Evolutionary conservation across 2,797 vertebrate species (phyloP), one percentile per base, ranked within the genome.

Genomic region (Oceanodroma leucorhoa): DNA sequence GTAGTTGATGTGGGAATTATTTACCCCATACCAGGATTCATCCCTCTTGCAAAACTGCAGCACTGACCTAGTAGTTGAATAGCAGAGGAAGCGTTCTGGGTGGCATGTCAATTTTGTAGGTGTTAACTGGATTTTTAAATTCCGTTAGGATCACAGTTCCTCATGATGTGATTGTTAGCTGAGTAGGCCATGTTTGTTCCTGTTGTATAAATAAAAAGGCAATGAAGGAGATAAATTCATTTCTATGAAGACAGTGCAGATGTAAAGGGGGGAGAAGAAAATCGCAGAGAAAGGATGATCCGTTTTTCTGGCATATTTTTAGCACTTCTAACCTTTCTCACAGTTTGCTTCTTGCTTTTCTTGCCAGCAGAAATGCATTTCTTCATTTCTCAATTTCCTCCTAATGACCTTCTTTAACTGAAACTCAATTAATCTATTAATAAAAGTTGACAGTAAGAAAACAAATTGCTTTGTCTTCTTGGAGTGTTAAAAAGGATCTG

Each of bases 321-420:
- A 92, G 67, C 32, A 51, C 40, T 83, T 87, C 45, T 78, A 94
- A 83, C 77, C 46, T 93, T 95, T 82, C 81, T 92, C 89, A 83
- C 82, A 89, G 89, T 88, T 92, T 91, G 79, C 34, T 84, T 10
- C 69, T 83, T 92, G 51, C 38, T 72, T 83, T 86, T 58, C 85
- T 77, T 94, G 84, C 93, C 83, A 93, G 80, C 51, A 93, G 57
- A 95, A 93, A 79, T 43, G 18, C 12, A 10, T 94, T 93, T 82
- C 34, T 83, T 75, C 18, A 32, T 83, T 95, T 83, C 71, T 75
- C 67, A 15, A n/a, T 93, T 95, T 93, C 53, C 40, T 93, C 64
- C 64, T 91, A 91, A 93, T 88, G 91, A 93, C 89, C 87, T 95
- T 96, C 50, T 40, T 73, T 91, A 93, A 85, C 76, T 76, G 84